Evolutionary conservation across 2,888 invertebrate genomes (phyloP).

Genomic region (Phragmatobia fuliginosa): DNA sequence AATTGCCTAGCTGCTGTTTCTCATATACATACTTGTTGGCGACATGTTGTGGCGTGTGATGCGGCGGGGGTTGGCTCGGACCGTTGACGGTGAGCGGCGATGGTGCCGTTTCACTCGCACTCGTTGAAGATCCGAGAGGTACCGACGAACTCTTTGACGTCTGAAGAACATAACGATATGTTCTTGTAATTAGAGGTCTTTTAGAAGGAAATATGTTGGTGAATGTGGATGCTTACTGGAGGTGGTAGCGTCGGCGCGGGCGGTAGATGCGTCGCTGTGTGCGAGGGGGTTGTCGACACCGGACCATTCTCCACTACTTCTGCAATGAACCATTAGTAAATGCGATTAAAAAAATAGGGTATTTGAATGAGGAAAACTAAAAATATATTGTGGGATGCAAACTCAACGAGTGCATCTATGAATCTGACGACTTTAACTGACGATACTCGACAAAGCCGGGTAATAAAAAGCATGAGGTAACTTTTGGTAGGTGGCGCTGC

Average conservation of each 20-base stretch:
- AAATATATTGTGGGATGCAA: too few species aligned
- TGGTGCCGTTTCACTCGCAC: constrained; percentile 60
- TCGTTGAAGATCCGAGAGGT: constrained; percentile 57
- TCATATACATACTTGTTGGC: constrained; percentile 75
- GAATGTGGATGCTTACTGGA: constrained; percentile 59
- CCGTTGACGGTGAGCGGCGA: constrained; percentile 80
- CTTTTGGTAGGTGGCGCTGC: too few species aligned
- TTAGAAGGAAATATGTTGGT: not conserved
- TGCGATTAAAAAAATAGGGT: not conserved
- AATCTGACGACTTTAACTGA: too few species aligned
- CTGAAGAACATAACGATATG: constrained; percentile 39
- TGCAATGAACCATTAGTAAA: constrained; percentile 60
- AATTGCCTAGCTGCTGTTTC: too few species aligned
- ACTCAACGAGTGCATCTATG: too few species aligned
- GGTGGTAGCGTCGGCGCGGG: constrained; percentile 65
- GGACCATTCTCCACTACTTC: constrained; percentile 86
- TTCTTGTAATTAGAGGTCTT: not conserved
- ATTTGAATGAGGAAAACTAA: too few species aligned
- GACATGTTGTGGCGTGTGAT: constrained; percentile 73
- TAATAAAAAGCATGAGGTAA: too few species aligned
- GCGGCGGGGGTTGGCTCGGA: constrained; percentile 63
- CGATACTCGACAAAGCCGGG: too few species aligned
- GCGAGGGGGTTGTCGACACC: constrained; percentile 72
- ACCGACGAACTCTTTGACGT: constrained; percentile 67
- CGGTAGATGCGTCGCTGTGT: constrained; percentile 63